These are phyloP conservation scores for Saimiri boliviensis DNA, from an alignment of 2,113 vertebrate genomes.

Conservation along the genomic window DNA sequence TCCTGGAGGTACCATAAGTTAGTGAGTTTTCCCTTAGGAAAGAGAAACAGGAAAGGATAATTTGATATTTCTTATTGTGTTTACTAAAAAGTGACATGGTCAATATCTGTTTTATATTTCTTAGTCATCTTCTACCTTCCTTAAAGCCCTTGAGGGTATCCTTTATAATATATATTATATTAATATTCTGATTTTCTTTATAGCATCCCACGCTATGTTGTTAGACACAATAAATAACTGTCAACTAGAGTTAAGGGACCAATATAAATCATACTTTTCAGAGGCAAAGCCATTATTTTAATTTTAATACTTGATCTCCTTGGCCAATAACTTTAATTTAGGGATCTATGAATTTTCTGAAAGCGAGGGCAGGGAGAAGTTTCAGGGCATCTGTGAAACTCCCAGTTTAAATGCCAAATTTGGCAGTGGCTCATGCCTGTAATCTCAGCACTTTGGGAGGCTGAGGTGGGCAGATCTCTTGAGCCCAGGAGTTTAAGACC, in stretches of 20 bases:
- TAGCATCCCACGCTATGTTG: not conserved
- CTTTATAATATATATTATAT: not conserved
- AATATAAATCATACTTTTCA: slow-evolving; percentile 1
- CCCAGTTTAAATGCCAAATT: not conserved
- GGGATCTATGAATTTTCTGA: not conserved
- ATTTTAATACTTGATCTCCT: not conserved
- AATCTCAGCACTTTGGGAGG: too few relatives aligned
- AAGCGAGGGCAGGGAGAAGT: not conserved
- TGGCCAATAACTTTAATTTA: not conserved
- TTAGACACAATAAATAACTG: not conserved
- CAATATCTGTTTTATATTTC: not conserved
- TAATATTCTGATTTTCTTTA: not conserved
- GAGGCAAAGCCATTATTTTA: not conserved
- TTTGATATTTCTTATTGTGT: not conserved
- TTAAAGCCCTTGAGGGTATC: not conserved
- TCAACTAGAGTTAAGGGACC: not conserved
- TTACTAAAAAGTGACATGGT: not conserved
- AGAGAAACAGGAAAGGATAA: not conserved
- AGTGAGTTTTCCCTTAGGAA: not conserved
- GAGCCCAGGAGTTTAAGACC: too few relatives aligned
- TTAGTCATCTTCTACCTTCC: not conserved
- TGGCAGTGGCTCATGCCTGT: not conserved
- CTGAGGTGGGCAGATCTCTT: too few relatives aligned
- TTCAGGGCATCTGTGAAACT: not conserved
- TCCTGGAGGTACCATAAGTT: not conserved